phyloP scores from a whole-genome alignment of 2,797 vertebrate genomes.

The Cygnus olor region DNA sequence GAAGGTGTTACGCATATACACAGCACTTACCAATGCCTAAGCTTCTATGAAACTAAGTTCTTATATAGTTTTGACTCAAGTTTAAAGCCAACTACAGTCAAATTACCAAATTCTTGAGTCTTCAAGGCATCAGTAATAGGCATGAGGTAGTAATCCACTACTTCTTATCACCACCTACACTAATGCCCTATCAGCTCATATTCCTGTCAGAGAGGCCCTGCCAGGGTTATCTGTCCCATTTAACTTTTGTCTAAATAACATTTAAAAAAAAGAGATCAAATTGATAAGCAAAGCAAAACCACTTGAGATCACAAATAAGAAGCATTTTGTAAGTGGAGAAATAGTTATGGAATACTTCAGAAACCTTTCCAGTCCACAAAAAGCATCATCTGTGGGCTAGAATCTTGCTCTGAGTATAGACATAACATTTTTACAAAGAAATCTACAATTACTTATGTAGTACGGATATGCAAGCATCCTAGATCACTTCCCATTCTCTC shows the following conservation, averaged over 20 bases:
- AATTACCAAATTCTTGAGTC: not conserved
- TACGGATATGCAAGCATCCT: not conserved
- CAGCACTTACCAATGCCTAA: not conserved
- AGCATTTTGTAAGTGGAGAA: not conserved
- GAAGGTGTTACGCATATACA: not conserved
- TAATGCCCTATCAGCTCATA: not conserved
- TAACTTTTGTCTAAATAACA: not conserved
- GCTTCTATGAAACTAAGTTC: not conserved
- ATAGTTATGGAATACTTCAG: not conserved
- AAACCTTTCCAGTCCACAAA: not conserved
- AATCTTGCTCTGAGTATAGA: not conserved
- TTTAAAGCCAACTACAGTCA: not conserved
- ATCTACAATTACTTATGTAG: not conserved
- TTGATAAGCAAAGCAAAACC: not conserved
- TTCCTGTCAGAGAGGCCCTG: not conserved
- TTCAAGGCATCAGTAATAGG: not conserved
- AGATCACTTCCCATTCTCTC: not conserved
- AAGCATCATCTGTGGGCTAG: fast-evolving
- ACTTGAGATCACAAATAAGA: not conserved
- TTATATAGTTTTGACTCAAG: not conserved
- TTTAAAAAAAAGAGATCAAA: not conserved
- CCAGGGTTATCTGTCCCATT: not conserved
- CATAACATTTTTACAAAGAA: not conserved
- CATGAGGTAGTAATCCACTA: not conserved
- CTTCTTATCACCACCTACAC: not conserved